These are phyloP conservation scores for Boloria euphrosyne DNA, from an alignment of 2,888 invertebrate species.

Conservation along the genomic window DNA sequence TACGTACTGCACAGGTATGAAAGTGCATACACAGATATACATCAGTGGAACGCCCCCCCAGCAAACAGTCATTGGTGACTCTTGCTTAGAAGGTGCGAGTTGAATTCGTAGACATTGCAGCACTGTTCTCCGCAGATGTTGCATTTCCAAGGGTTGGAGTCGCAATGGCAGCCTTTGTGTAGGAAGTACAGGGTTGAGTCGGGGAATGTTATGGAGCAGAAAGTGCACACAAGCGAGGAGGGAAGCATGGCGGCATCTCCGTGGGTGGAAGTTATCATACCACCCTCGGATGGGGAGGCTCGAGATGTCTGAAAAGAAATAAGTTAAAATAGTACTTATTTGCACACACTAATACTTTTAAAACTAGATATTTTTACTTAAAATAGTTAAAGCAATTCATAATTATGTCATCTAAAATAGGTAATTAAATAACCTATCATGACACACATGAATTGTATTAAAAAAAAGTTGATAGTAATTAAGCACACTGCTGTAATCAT, in stretches of 20 bases:
- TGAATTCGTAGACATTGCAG: conserved; percentile 97
- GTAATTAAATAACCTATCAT: too few species aligned
- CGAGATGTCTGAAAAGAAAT: conserved; percentile 63
- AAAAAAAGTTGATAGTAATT: too few species aligned
- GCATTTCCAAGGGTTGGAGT: conserved; percentile 97
- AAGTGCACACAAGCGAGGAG: conserved; percentile 89
- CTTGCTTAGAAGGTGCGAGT: conserved; percentile 96
- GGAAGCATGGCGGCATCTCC: conserved; percentile 76
- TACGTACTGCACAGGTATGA: conserved; percentile 55
- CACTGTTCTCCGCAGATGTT: conserved; percentile 98
- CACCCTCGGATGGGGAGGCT: conserved; percentile 77
- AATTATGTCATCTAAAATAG: too few species aligned
- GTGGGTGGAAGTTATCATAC: conserved; percentile 87
- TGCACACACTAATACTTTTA: too few species aligned
- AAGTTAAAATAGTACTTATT: too few species aligned
- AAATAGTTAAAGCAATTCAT: too few species aligned
- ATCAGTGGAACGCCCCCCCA: conserved; percentile 76
- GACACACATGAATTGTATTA: too few species aligned
- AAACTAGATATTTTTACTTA: too few species aligned
- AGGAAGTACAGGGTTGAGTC: conserved; percentile 98
- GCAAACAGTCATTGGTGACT: conserved; percentile 90
- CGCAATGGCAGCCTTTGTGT: conserved; percentile 98
- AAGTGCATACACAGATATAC: conserved; percentile 48
- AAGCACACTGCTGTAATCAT: too few species aligned
- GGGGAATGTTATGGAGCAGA: conserved; percentile 96